Evolutionary conservation across 2,888 invertebrate species (phyloP).

Genomic region (Ptilodon capucinus): DNA sequence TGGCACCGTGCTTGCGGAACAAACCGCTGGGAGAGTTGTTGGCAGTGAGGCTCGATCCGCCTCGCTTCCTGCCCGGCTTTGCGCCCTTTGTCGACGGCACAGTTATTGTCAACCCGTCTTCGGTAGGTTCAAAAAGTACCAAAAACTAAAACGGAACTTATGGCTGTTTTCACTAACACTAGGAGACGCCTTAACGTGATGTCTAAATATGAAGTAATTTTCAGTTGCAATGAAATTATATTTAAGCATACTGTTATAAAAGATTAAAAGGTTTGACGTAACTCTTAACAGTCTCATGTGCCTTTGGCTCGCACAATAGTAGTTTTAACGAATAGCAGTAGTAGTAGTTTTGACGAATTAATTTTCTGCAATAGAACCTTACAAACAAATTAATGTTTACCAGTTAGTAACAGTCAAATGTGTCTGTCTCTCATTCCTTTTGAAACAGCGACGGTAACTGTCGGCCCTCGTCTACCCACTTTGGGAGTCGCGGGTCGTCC

Average conservation of each 20-base stretch:
- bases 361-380: not conserved
- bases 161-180: no score
- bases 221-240: no score
- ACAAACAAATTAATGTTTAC: not conserved
- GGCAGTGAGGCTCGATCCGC: slow-evolving; percentile 89
- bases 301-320: no score
- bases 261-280: no score
- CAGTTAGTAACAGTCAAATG: not conserved
- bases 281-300: no score
- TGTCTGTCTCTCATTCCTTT: not conserved
- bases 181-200: no score
- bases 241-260: no score
- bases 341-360: no score
- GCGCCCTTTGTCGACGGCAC: slow-evolving; percentile 98
- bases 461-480: not conserved
- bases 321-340: no score
- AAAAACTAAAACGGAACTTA: no score
- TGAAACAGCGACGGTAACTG: not conserved
- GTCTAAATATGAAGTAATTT: no score
- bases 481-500: not conserved
- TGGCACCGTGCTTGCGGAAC: slow-evolving; percentile 92
- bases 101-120: slow-evolving; percentile 86
- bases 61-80: slow-evolving; percentile 92
- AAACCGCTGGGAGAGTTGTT: slow-evolving; percentile 89
- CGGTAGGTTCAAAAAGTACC: slow-evolving; percentile 63